Evolutionary conservation across 2,888 invertebrate species (phyloP).

Genomic region (Apocheima hispidaria): DNA sequence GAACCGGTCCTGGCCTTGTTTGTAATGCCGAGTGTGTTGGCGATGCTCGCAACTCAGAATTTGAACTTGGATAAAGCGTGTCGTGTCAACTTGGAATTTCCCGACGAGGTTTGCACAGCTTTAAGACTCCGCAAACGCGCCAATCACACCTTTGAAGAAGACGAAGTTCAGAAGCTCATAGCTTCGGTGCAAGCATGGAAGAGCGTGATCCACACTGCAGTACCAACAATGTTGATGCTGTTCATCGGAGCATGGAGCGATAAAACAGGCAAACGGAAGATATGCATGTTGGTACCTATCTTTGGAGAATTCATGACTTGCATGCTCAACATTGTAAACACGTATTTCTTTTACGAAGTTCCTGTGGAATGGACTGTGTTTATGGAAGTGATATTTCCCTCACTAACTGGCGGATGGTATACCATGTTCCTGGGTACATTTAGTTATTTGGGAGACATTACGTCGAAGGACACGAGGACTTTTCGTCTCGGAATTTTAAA

Average conservation of each 20-base stretch:
- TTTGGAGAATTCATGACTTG: conserved; percentile 84
- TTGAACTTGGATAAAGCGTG: conserved; percentile 94
- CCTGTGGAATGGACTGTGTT: conserved; percentile 83
- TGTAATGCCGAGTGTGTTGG: conserved; percentile 88
- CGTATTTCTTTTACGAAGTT: conserved; percentile 84
- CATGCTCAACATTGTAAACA: conserved; percentile 80
- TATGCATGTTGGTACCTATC: conserved; percentile 86
- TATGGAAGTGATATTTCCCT: conserved; percentile 83
- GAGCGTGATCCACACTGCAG: conserved; percentile 81
- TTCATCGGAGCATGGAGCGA: conserved; percentile 89
- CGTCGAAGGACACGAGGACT: conserved; percentile 85
- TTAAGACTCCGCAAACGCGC: conserved; percentile 89
- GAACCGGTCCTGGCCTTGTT: conserved; percentile 89
- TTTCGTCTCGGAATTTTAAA: conserved; percentile 85
- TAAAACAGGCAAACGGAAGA: conserved; percentile 85
- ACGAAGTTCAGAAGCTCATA: conserved; percentile 87
- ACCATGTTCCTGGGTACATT: conserved; percentile 86
- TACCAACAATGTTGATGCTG: conserved; percentile 84
- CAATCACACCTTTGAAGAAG: conserved; percentile 88
- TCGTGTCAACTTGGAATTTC: conserved; percentile 90
- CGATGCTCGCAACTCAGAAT: conserved; percentile 92
- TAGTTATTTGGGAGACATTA: conserved; percentile 87
- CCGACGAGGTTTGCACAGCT: conserved; percentile 90
- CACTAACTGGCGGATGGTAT: conserved; percentile 85
- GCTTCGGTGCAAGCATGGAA: conserved; percentile 85